Base-by-base conservation (phyloP, 2,888 invertebrate species). In the Parascotia fuliginaria region DNA sequence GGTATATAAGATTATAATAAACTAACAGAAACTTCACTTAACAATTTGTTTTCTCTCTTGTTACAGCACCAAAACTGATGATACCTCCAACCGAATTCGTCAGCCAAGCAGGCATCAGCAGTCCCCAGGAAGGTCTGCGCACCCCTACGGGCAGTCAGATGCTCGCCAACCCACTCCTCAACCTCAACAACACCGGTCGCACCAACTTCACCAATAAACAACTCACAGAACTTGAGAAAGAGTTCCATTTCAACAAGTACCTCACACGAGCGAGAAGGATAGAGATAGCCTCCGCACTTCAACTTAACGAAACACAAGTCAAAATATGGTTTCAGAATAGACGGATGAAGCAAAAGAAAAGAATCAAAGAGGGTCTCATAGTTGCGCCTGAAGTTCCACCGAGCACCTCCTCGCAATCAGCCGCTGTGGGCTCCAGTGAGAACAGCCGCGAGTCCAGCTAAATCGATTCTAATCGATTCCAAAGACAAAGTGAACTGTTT, bases 141-240 rank as follows among this genome's bases (percentile, higher is more conserved):
- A 93, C 93, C 1, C 91, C 89, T 2, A 91, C 90, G 12, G 87
- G 93, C 63, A 86, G 88, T 41, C 85, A 92, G 65, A 82, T 93
- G 78, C 77, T 93, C 3, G 79, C 83, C 64, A 92, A 88, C 77
- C 91, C 92, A 0, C 85, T 92, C 49, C 87, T 92, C 43, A 90
- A 89, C 79, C 81, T 90, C 63, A 97, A 97, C 92, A 96, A 96
- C 91, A 97, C 97, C 9, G 98, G 98, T 27, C 94, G 99, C 44
- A 99, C 99, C 29, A 99, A 99, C 92, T 99, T 99, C 93, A 99
- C 99, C 66, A 99, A 99, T 90, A 99, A 99, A 89, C 99, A 99
- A 86, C 95, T 99, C 60, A 99, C 99, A 1, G 99, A 99, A 88
- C 94, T 99, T 65, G 99, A 99, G 86, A 99, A 99, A 83, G 99